Base-by-base conservation (phyloP, 2,113 vertebrate species). In the Pangasianodon hypophthalmus region DNA sequence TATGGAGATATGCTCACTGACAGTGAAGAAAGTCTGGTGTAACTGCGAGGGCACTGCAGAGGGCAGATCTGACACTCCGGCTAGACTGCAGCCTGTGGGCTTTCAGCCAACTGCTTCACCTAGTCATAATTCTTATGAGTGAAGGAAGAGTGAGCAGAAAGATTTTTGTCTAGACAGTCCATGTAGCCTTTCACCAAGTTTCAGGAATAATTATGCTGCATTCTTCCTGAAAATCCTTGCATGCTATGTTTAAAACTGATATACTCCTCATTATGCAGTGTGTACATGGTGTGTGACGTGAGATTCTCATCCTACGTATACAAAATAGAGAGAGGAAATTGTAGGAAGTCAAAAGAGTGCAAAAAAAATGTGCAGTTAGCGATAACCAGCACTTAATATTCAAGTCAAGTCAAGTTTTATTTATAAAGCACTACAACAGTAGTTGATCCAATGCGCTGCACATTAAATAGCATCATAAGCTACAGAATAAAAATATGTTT, bases 1-100 rank as follows among this genome's bases (percentile, higher is more conserved):
- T 81, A 71, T 84, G 80, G 88, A 87, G 88, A 88, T 88, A 13
- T 80, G 73, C 44, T 46, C 69, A 69, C 82, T 86, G 84, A 83
- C 79, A 85, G 91, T 54, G 32, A 86, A 62, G 16, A 48, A 64
- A 21, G 83, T 50, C 86, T 87, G 77, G 88, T 69, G 54, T 88
- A 84, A 79, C 54, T 64, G 79, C 24, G 24, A 80, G 67, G 29
- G 62, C 41, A 52, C n/a, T 50, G 71, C 54, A 62, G 46, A 67
- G 82, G 32, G 60, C 82, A 88, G 84, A 84, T 91, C 58, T 88
- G 87, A 91, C 86, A 86, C 50, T 56, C 46, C 26, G 13, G 75
- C 75, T 86, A 48, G 50, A 85, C 73, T 85, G 73, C 13, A 24
- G 84, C 48, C 79, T 37, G 32, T 21, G 69, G 56, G 58, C 86